Base-by-base conservation (phyloP, 2,797 vertebrate genomes). In the Manis pentadactyla region DNA sequence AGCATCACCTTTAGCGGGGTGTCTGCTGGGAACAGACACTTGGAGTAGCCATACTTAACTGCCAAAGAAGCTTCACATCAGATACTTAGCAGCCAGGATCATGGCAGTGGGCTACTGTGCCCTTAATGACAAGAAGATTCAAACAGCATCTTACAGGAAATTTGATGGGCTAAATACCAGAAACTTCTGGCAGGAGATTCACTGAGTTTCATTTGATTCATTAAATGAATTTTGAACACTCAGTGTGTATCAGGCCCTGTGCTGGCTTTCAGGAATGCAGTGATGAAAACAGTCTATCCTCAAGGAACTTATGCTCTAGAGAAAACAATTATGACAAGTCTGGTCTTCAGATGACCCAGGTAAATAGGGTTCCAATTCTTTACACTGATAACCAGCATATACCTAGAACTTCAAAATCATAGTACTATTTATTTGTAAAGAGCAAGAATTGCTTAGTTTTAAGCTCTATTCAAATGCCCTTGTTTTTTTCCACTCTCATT, bases 391-490 rank as follows among this genome's bases (percentile, higher is more conserved):
- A 69, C 1, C 39, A 69, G n/a, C 19, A 57, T 14, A 57, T 3
- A 77, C 31, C 17, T 27, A 86, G 57, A 88, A 93, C 55, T 90
- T 90, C 42, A 93, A 95, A 87, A 93, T 84, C 83, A 73, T 10
- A 34, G 14, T 25, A 27, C 11, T 63, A 49, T 71, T 81, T 13
- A 18, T 75, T 25, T 86, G 6, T n/a, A 75, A 95, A 96, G 69
- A 37, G 29, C 0, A 95, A 82, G 97, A 93, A 12, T 25, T 37
- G 37, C 63, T 93, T 77, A 87, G 63, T 39, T 83, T 90, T 95
- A 82, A 68, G 46, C 51, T 87, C 57, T 71, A 77, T 85, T 57
- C 59, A 46, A 78, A 63, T n/a, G 69, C 14, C 57, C 59, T 79
- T 29, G 34, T 68, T n/a, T 78, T 61, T 0, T 19, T 9, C 34